Percentiles rank a stretch among this genome's conserved stretches.
Evolutionary conservation across 2,888 invertebrate species (phyloP).

Genomic region (Thecocarcelia acutangulata): DNA sequence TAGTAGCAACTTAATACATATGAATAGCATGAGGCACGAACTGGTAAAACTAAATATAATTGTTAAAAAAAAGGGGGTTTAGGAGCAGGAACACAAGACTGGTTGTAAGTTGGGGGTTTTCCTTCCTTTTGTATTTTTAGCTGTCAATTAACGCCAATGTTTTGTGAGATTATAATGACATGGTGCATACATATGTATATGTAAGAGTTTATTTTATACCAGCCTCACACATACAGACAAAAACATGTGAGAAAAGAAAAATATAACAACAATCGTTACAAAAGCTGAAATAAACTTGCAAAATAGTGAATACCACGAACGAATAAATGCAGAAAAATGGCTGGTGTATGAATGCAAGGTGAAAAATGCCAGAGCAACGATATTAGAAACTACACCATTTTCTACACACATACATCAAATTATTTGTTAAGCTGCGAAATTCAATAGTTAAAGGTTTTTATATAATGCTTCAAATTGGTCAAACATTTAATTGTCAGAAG

Average conservation of each 20-base stretch:
- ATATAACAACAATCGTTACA: constrained; percentile 4
- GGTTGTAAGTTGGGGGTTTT: constrained; percentile 6
- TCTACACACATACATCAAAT: neutral
- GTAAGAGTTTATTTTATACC: constrained; percentile 37
- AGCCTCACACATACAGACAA: neutral
- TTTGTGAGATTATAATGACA: constrained; percentile 64
- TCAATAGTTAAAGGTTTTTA: too few species aligned
- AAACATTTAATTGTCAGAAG: too few species aligned
- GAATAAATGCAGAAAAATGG: neutral
- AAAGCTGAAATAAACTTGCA: constrained; percentile 19
- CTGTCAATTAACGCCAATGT: constrained; percentile 68
- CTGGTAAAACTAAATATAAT: constrained; percentile 36
- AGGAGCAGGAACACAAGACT: neutral
- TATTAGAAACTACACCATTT: neutral
- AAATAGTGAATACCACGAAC: constrained; percentile 3
- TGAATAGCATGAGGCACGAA: constrained; percentile 26
- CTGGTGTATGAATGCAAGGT: neutral
- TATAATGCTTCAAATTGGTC: too few species aligned
- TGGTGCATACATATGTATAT: constrained; percentile 41
- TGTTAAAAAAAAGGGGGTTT: constrained; percentile 15
- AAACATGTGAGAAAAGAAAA: neutral
- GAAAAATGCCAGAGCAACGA: neutral
- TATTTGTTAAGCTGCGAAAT: too few species aligned
- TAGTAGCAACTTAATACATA: constrained; percentile 38
- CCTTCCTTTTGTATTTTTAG: constrained; percentile 46